Percentiles rank a stretch among this genome's conserved stretches.
Conservation (phyloP, 2,888 invertebrate genomes). For the Stenichneumon culpator region DNA sequence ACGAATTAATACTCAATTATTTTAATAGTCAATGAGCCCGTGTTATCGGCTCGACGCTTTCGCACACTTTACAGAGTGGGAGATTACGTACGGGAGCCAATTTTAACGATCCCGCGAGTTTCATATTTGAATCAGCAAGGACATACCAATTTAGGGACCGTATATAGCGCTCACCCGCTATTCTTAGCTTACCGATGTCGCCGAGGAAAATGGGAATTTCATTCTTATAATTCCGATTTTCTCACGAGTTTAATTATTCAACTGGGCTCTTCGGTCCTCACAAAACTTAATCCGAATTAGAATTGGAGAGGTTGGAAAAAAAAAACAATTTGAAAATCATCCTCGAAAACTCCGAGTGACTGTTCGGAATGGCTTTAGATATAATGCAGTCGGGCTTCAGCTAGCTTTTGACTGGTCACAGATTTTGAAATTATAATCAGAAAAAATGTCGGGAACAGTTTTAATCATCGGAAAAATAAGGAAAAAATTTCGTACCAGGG, state of each 20-base stretch:
- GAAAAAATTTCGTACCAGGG: not conserved
- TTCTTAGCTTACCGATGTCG: not conserved
- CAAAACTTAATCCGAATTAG: no score
- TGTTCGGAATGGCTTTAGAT: no score
- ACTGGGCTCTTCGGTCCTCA: not conserved
- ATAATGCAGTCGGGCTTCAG: no score
- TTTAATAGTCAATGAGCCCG: no score
- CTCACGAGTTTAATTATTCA: not conserved
- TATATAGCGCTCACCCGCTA: not conserved
- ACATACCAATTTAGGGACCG: not conserved
- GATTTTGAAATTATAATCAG: not conserved
- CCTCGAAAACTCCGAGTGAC: no score
- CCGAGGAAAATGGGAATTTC: not conserved
- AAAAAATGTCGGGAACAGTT: not conserved
- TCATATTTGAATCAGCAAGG: slow-evolving; percentile 19
- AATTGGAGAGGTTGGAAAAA: no score
- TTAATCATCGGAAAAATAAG: slow-evolving; percentile 4
- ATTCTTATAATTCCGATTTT: not conserved
- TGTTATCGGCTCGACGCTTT: no score
- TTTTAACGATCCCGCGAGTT: slow-evolving; percentile 23
- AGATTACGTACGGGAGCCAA: not conserved
- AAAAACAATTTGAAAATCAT: no score
- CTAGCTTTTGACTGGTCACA: no score
- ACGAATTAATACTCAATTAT: not conserved
- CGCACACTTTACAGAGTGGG: no score